Base-by-base conservation (phyloP, 2,888 invertebrate genomes). In the Gortyna flavago region DNA sequence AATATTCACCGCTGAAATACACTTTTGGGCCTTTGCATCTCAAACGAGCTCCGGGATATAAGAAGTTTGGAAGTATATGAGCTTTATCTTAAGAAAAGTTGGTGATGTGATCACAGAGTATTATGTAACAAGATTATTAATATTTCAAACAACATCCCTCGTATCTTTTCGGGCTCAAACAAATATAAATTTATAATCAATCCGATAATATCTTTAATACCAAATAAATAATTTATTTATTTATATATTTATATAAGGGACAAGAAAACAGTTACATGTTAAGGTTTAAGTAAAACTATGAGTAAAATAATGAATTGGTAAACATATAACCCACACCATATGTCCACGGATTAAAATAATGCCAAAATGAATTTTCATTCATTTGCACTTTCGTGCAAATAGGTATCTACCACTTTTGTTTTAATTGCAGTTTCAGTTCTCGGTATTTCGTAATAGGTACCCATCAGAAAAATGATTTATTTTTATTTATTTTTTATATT, bases 11-110 rank as follows among this genome's bases (percentile, higher is more conserved):
- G 65, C 66, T 75, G 25, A 72, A 80, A 84, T 76, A 85, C 67
- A 80, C 72, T 80, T 80, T 77, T 75, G 62, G 72, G 74, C 70
- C 65, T 80, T 79, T 81, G 79, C 83, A 85, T 78, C 62, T 75
- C 82, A 85, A 79, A 79, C 64, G 70, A 73, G 86, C 72, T 70
- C 35, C 65, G 68, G 35, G 59, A 73, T 84, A 78, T 64, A 61
- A 77, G 72, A 86, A 84, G 59, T 75, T 80, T 74, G 41, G 51
- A 65, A 77, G 75, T 68, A 41, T 61, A 67, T 67, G 57, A 70
- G 62, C 29, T 82, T 85, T 78, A 62, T 79, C 62, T 83, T 70
- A n/a, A 41, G 57, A 57, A 71, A 83, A 82, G 25, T 77, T 84
- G 48, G 48, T 62, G 62, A 75, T 78, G 65, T 51, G 61, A 79